Base-by-base conservation (phyloP, 2,797 vertebrate genomes). In the Mycteria americana region DNA sequence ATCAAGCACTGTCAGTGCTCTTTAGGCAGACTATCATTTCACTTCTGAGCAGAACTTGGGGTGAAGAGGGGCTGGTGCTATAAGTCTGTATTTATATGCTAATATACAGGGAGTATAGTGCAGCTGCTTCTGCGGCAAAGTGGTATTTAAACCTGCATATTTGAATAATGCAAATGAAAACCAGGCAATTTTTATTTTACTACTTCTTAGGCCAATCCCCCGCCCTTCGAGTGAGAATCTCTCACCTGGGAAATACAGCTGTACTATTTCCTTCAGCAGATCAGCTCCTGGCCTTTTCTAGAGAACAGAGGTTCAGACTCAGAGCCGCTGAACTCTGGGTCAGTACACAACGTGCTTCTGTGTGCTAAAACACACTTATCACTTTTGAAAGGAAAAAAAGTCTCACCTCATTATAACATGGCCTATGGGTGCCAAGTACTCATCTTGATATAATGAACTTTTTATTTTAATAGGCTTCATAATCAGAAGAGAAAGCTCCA, bases 341-440 rank as follows among this genome's bases (percentile, higher is more conserved):
- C 96, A 97, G 91, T 53, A 90, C 70, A 35, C 60, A 92, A 88
- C 3, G 39, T 84, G 81, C 73, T 27, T 33, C 46, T 67, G 39
- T 43, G 88, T 13, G 88, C 85, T 92, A 56, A 54, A 93, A 69
- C 31, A 87, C 60, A 18, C n/a, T 39, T 68, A 59, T 10, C 50
- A 68, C 94, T 95, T 94, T 8, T 35, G 72, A 92, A 96, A 91
- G 69, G 92, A 68, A 77, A 59, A 64, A 24, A 77, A 94, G 85
- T 82, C 96, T 93, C 62, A 83, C 94, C 96, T 98, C 97, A 97
- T 95, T 97, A 96, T 88, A 97, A 97, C 68, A 91, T 97, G 98
- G 98, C 94, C 93, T 92, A 93, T 97, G 97, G 97, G 97, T 95
- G 91, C 80, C 85, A 91, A 92, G 89, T 56, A 76, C 48, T 92